phyloP scores from a whole-genome alignment of 2,113 vertebrate genomes.

The Podilymbus podiceps region DNA sequence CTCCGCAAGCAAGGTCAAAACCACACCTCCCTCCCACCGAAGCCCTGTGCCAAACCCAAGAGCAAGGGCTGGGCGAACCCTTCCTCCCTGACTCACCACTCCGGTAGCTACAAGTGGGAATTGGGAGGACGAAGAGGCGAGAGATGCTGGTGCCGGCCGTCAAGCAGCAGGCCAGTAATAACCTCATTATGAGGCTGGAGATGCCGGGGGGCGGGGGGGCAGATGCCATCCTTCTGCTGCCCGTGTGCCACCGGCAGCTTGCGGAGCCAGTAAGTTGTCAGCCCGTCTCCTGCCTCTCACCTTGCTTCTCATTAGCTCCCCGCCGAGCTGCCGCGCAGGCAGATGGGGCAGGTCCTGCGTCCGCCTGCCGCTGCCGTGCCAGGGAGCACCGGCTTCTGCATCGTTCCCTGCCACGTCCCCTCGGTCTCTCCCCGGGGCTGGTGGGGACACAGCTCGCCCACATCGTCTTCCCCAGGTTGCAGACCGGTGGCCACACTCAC shows the following conservation, averaged over 20 bases:
- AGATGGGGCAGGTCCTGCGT: constrained; percentile 54
- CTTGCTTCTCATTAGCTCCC: constrained; percentile 77
- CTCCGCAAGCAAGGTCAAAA: constrained; percentile 4
- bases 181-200: constrained; percentile 70
- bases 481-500: not conserved
- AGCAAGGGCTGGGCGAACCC: accelerated
- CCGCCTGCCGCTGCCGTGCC: not conserved
- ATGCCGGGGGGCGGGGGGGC: not conserved
- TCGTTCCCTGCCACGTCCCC: accelerated
- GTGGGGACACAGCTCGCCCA: not conserved
- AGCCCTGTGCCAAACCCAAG: not conserved
- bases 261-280: constrained; percentile 50
- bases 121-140: not conserved
- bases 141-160: not conserved
- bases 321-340: constrained; percentile 16
- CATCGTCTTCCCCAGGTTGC: not conserved
- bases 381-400: not conserved
- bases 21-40: accelerated
- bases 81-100: not conserved
- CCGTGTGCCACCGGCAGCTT: constrained; percentile 12
- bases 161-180: constrained; percentile 64
- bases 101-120: constrained; percentile 19
- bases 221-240: constrained; percentile 53
- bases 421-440: accelerated
- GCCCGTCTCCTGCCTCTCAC: constrained; percentile 61